These are phyloP conservation scores for Acleris cristana DNA, from an alignment of 2,888 invertebrate species.

Conservation along the genomic window DNA sequence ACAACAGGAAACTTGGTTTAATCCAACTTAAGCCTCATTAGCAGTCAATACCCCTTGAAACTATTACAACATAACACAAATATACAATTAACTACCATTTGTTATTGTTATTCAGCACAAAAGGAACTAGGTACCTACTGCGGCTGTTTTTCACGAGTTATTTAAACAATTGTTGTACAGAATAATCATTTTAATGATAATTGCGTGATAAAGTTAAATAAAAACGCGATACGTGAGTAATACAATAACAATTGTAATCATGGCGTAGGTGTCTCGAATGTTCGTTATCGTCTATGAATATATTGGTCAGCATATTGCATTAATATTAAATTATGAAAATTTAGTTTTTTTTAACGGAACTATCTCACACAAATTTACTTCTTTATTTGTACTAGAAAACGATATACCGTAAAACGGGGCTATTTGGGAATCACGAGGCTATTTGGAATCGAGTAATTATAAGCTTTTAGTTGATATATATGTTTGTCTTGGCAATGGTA, in stretches of 20 bases:
- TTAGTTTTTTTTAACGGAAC: too few relatives aligned
- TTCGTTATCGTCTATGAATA: too few relatives aligned
- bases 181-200: constrained; percentile 29
- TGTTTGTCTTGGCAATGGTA: too few relatives aligned
- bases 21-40: constrained; percentile 4
- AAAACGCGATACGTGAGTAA: neutral
- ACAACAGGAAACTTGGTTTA: constrained; percentile 36
- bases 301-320: too few relatives aligned
- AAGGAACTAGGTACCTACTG: constrained; percentile 11
- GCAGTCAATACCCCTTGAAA: constrained; percentile 2
- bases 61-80: neutral
- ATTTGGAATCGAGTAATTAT: too few relatives aligned
- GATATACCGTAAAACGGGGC: too few relatives aligned
- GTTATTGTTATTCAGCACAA: constrained; percentile 19
- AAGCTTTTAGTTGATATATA: too few relatives aligned
- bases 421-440: too few relatives aligned
- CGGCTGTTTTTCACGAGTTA: constrained; percentile 8
- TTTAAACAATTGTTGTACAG: constrained; percentile 39
- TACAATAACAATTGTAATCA: neutral
- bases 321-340: too few relatives aligned
- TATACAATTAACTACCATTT: constrained; percentile 7
- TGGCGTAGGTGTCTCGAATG: too few relatives aligned
- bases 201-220: constrained; percentile 4
- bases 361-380: too few relatives aligned
- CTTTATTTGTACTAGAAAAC: too few relatives aligned